Conservation (phyloP, 2,888 invertebrate genomes). For the Bembecia ichneumoniformis region DNA sequence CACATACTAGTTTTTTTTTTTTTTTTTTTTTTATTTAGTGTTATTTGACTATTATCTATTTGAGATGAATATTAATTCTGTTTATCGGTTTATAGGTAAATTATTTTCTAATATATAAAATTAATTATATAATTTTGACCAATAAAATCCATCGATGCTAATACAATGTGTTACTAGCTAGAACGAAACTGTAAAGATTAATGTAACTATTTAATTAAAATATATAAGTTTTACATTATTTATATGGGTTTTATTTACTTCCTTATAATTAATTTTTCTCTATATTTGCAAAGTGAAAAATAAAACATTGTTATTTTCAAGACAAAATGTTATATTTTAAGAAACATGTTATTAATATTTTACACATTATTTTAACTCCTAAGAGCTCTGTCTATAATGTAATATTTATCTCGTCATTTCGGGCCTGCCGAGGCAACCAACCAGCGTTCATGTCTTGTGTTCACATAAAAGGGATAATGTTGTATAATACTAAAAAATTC, state of each 20-base stretch:
- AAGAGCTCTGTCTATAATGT: too few relatives aligned
- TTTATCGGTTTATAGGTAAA: slow-evolving; percentile 64
- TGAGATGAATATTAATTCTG: slow-evolving; percentile 48
- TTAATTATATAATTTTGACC: slow-evolving; percentile 60
- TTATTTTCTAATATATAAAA: slow-evolving; percentile 61
- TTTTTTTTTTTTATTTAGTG: slow-evolving; percentile 33
- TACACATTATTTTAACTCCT: too few relatives aligned
- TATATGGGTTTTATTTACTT: slow-evolving; percentile 21
- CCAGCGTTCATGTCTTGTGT: too few relatives aligned
- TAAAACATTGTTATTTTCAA: too few relatives aligned
- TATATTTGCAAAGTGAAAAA: too few relatives aligned
- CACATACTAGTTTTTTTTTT: slow-evolving; percentile 23
- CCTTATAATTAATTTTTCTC: too few relatives aligned
- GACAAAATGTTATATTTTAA: too few relatives aligned
- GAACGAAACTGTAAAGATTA: slow-evolving; percentile 69
- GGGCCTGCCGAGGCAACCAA: too few relatives aligned
- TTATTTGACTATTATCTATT: slow-evolving; percentile 21
- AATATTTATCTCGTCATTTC: too few relatives aligned
- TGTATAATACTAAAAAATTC: too few relatives aligned
- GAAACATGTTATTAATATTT: too few relatives aligned
- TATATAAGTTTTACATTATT: slow-evolving; percentile 69
- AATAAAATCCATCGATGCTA: slow-evolving; percentile 66
- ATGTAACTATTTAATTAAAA: slow-evolving; percentile 72
- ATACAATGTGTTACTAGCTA: slow-evolving; percentile 63
- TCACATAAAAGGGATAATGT: too few relatives aligned